Conservation (phyloP, 2,113 vertebrate species). For the Agapornis roseicollis region DNA sequence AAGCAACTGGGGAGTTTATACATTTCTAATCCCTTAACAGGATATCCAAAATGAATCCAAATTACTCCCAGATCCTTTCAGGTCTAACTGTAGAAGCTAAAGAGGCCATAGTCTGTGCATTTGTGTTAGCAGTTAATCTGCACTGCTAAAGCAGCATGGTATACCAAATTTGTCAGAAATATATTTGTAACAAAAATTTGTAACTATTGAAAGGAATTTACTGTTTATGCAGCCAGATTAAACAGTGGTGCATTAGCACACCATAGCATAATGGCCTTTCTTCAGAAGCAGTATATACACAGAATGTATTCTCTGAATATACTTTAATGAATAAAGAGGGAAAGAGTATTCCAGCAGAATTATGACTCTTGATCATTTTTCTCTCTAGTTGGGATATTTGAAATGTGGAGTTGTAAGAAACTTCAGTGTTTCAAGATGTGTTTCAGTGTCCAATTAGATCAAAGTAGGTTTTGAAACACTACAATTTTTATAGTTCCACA, state of each 20-base stretch:
- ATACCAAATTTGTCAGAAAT: slow-evolving; percentile 27
- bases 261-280: background rate
- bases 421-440: background rate
- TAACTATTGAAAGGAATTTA: background rate
- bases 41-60: slow-evolving; percentile 61
- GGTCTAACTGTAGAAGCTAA: slow-evolving; percentile 8
- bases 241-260: background rate
- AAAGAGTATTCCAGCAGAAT: background rate
- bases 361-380: background rate
- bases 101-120: background rate
- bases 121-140: slow-evolving; percentile 9
- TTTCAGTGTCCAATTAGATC: background rate
- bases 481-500: background rate
- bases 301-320: background rate
- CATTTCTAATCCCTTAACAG: slow-evolving; percentile 55
- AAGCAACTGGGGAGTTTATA: slow-evolving; percentile 50
- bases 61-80: slow-evolving; percentile 56
- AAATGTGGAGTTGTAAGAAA: background rate
- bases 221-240: background rate
- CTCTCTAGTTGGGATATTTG: background rate
- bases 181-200: background rate
- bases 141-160: background rate
- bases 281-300: background rate
- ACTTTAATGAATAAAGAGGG: background rate
- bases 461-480: background rate